Base-by-base conservation (phyloP, 2,888 invertebrate genomes). In the Dryobotodes eremita region DNA sequence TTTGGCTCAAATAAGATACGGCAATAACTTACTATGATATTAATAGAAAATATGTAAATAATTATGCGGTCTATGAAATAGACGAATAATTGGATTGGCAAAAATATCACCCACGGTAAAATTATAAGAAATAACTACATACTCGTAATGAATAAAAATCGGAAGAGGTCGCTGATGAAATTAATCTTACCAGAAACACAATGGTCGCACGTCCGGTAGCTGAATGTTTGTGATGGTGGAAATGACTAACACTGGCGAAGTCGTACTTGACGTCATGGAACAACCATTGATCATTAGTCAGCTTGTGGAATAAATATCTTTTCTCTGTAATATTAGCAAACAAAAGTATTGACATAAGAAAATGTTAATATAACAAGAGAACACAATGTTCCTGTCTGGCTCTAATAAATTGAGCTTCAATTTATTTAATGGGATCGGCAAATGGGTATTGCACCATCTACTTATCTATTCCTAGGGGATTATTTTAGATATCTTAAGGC, bases 231-330 rank as follows among this genome's bases (percentile, higher is more conserved):
- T 93, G 92, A 5, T 87, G 86, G 71, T 88, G 80, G 57, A 91
- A 96, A 84, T 96, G 96, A 1, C 95, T 90, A n/a, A 92, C 94
- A 69, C 96, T 96, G 0, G 75, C 17, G 59, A 90, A 92, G 80
- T 96, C 96, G 55, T 96, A 96, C 5, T 85, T 71, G 0, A 94
- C 1, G 13, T 92, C 91, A 73, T 94, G 91, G 79, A 95, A 96
- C 57, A 95, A 76, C 96, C 96, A 96, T 10, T 94, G 91, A 15
- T 86, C 72, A 75, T 93, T 77, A 13, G 82, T 79, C 7, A 95
- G 46, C 69, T 88, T 90, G 46, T 90, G 70, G 76, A 94, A 96
- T 50, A 95, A 85, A 55, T 92, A 80, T 53, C 53, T 83, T 80
- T 95, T 95, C 15, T 91, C 96, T 95, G 89, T 8, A 94, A 92